A percentile compares a stretch with the other conserved stretches of the same genome.
These are phyloP conservation scores for Spisula solida DNA, from an alignment of 2,888 invertebrate species.

Conservation along the genomic window DNA sequence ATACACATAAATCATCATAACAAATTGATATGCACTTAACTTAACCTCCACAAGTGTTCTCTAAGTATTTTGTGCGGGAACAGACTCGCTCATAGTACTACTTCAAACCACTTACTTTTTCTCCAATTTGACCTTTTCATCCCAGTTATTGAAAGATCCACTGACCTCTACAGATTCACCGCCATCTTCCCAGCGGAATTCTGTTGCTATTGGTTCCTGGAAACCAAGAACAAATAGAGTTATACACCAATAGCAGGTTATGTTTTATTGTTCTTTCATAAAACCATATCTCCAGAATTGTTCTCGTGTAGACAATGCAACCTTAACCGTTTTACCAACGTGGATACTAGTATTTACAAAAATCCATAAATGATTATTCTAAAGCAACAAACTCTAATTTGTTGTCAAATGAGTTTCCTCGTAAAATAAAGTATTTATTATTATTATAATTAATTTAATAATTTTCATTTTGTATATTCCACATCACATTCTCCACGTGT, in stretches of 20 bases:
- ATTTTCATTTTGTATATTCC: too few species aligned
- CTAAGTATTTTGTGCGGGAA: neutral
- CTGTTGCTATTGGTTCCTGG: constrained; percentile 69
- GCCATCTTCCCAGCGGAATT: constrained; percentile 80
- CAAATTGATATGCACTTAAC: constrained; percentile 8
- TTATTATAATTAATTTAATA: too few species aligned
- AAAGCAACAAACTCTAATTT: too few species aligned
- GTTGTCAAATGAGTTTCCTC: too few species aligned
- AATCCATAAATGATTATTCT: too few species aligned
- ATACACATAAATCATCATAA: neutral
- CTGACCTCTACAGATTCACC: constrained; percentile 79
- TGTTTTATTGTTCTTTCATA: too few species aligned
- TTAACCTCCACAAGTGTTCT: neutral
- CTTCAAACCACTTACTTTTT: constrained; percentile 74
- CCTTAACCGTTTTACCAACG: neutral
- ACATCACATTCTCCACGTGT: too few species aligned
- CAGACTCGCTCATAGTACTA: neutral
- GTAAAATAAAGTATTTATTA: too few species aligned
- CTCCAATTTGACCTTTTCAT: constrained; percentile 77
- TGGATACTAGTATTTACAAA: neutral
- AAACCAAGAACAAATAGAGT: neutral
- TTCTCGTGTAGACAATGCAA: neutral
- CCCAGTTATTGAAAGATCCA: constrained; percentile 82
- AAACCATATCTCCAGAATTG: too few species aligned
- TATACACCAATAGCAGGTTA: neutral